phyloP scores from a whole-genome alignment of 2,888 invertebrate species.

The Catocala nupta region DNA sequence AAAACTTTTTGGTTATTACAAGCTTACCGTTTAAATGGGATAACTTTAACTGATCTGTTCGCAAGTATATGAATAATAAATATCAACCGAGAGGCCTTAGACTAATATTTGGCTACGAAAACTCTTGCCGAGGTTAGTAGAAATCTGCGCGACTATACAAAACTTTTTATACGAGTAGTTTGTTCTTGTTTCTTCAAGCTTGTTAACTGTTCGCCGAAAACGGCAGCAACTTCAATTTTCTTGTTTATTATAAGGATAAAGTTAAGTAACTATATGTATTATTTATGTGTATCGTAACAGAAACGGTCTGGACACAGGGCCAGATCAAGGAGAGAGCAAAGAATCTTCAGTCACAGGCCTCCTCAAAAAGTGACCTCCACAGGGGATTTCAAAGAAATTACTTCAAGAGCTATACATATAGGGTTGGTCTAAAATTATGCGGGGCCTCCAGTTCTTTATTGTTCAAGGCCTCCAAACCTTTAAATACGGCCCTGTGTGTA shows the following conservation, averaged over 20 bases:
- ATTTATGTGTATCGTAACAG: slow-evolving; percentile 5
- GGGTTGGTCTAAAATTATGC: too few relatives aligned
- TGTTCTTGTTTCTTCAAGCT: slow-evolving; percentile 20
- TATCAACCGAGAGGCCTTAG: background rate
- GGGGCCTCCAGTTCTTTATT: too few relatives aligned
- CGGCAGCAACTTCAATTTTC: slow-evolving; percentile 26
- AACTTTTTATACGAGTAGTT: slow-evolving; percentile 25
- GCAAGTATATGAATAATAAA: slow-evolving; percentile 2
- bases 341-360: too few relatives aligned
- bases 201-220: slow-evolving; percentile 9
- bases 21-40: slow-evolving; percentile 8
- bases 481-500: too few relatives aligned
- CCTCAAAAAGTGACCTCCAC: too few relatives aligned
- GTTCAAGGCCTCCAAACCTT: too few relatives aligned
- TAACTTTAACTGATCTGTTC: background rate
- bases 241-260: slow-evolving; percentile 32
- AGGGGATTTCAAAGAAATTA: too few relatives aligned
- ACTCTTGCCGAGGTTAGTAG: slow-evolving; percentile 18
- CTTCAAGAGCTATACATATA: too few relatives aligned
- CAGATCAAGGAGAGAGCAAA: too few relatives aligned
- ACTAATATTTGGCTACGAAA: slow-evolving; percentile 8
- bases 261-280: slow-evolving; percentile 1
- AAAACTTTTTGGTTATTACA: slow-evolving; percentile 14
- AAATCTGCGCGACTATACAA: slow-evolving; percentile 24
- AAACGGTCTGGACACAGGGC: slow-evolving; percentile 11